Conservation (phyloP, 2,113 vertebrate genomes). For the Hucho hucho region DNA sequence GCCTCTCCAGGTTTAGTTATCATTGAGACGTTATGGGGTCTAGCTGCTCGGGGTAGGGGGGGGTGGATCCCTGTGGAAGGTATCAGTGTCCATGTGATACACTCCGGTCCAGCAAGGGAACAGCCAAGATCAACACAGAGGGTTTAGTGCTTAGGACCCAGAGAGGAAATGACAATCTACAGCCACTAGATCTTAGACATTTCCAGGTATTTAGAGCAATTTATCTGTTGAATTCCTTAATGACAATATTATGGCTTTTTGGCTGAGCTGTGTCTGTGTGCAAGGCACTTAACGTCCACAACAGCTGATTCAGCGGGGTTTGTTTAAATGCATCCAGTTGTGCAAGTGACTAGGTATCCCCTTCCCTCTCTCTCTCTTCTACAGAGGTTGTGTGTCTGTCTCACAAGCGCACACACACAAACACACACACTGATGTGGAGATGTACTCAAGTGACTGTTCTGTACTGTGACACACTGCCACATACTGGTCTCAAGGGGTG, state of each 20-base stretch:
- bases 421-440: slow-evolving; percentile 1
- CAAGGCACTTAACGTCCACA: no score
- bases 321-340: no score
- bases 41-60: slow-evolving; percentile 43
- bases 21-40: slow-evolving; percentile 66
- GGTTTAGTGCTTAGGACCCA: slow-evolving; percentile 62
- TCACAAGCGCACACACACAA: slow-evolving; percentile 6
- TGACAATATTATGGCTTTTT: slow-evolving; percentile 62
- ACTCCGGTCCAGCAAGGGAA: slow-evolving; percentile 50
- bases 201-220: slow-evolving; percentile 67
- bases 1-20: slow-evolving; percentile 19
- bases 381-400: neutral
- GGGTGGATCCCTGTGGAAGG: slow-evolving; percentile 71
- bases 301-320: no score
- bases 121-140: slow-evolving; percentile 71
- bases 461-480: slow-evolving; percentile 70
- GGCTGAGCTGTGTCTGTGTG: slow-evolving; percentile 8
- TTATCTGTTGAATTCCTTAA: slow-evolving; percentile 66
- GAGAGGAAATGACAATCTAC: slow-evolving; percentile 64
- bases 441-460: slow-evolving; percentile 20
- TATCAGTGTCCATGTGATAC: slow-evolving; percentile 65
- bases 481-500: slow-evolving; percentile 64
- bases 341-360: no score
- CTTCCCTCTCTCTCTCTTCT: neutral
- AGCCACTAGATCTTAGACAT: slow-evolving; percentile 65